Evolutionary conservation across 2,797 vertebrate species (phyloP).

Genomic region (Sylvia borin): DNA sequence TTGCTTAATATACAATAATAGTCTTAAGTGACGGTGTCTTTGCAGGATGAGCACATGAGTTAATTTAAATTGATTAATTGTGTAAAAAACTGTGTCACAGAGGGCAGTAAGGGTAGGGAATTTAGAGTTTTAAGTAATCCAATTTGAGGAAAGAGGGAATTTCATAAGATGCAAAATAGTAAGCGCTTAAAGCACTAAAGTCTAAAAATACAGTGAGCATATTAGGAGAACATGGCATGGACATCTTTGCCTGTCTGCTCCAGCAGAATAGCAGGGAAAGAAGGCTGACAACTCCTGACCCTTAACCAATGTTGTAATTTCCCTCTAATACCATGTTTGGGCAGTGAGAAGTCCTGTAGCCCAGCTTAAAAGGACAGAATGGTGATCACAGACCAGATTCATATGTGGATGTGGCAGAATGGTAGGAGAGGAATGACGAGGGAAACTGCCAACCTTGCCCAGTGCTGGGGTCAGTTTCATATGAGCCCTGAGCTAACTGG

Average conservation of each 20-base stretch:
- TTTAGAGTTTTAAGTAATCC: constrained; percentile 45
- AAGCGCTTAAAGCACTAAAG: not conserved
- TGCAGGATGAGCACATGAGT: not conserved
- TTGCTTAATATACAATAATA: constrained; percentile 18
- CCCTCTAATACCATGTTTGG: not conserved
- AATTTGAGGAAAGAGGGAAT: not conserved
- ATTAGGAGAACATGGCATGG: not conserved
- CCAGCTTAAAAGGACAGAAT: not conserved
- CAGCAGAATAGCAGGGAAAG: not conserved
- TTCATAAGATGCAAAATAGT: not conserved
- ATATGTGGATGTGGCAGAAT: fast-evolving
- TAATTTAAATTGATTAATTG: constrained; percentile 45
- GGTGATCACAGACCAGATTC: not conserved
- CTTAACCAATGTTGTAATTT: not conserved
- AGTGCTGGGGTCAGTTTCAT: not conserved
- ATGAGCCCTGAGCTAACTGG: not conserved
- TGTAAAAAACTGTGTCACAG: constrained; percentile 23
- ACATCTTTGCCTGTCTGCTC: not conserved
- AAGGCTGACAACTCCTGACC: not conserved
- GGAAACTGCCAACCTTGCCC: not conserved
- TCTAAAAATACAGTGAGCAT: not conserved
- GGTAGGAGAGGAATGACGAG: not conserved
- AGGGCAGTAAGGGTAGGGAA: constrained; percentile 27
- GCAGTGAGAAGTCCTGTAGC: not conserved
- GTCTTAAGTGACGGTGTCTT: constrained; percentile 22